These are phyloP conservation scores for Benthosema pterotum DNA, from an alignment of 2,797 vertebrate genomes.

Conservation along the genomic window DNA sequence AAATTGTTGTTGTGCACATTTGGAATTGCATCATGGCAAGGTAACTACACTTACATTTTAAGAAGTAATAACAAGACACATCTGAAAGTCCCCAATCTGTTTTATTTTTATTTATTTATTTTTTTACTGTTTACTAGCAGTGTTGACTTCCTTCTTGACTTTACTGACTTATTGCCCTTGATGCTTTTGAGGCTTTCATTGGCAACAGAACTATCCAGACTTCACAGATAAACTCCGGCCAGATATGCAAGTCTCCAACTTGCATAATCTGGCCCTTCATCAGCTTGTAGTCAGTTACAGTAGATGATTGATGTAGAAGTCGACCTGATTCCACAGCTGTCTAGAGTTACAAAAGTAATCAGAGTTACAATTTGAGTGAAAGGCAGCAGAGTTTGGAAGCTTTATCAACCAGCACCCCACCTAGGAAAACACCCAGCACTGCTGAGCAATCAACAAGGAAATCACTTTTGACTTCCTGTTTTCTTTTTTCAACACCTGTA, in stretches of 20 bases:
- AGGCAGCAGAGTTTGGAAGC: background rate
- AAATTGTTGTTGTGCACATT: too few species aligned
- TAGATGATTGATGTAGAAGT: background rate
- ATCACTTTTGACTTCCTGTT: background rate
- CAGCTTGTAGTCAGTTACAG: constrained; percentile 7
- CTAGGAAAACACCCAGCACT: background rate
- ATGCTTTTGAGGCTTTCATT: too few species aligned
- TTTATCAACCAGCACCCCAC: background rate
- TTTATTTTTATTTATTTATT: background rate
- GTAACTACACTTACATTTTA: too few species aligned
- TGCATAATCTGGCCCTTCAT: background rate
- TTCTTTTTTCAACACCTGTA: background rate
- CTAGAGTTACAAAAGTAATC: constrained; percentile 15
- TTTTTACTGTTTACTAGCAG: background rate
- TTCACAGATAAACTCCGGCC: background rate
- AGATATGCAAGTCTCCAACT: constrained; percentile 2
- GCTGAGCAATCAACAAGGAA: background rate
- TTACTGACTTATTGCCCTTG: too few species aligned
- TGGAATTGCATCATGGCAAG: too few species aligned
- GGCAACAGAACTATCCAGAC: background rate
- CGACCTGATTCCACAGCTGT: constrained; percentile 8
- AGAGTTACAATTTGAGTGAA: constrained; percentile 16
- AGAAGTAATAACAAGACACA: too few species aligned
- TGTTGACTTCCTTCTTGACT: too few species aligned
- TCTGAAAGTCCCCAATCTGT: too few species aligned